Evolutionary conservation across 2,888 invertebrate genomes (phyloP).

Genomic region (Ennomos fuscantarius): DNA sequence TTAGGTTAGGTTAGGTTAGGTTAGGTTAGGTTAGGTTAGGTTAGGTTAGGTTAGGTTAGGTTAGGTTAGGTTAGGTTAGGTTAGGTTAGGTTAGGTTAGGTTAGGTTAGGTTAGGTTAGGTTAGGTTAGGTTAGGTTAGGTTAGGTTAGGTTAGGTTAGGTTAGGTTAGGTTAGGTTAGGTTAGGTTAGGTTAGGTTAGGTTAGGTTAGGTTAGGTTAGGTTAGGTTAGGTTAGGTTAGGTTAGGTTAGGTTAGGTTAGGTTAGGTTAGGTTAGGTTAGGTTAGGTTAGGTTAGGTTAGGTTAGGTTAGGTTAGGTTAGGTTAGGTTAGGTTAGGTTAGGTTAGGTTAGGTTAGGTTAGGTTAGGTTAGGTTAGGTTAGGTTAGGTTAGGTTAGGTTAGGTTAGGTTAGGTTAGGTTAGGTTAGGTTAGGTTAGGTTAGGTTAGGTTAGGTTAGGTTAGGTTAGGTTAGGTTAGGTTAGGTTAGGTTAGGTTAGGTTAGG

Average conservation of each 20-base stretch:
- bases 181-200: constrained; percentile 16
- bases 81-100: constrained; percentile 25
- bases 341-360: too few species aligned
- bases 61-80: constrained; percentile 25
- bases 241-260: constrained; percentile 16
- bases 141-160: constrained; percentile 17
- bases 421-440: constrained; percentile 26
- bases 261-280: too few species aligned
- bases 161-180: constrained; percentile 17
- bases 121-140: constrained; percentile 27
- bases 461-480: constrained; percentile 18
- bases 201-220: constrained; percentile 17
- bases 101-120: constrained; percentile 24
- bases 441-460: constrained; percentile 28
- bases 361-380: too few species aligned
- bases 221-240: constrained; percentile 17
- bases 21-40: constrained; percentile 25
- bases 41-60: constrained; percentile 27
- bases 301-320: too few species aligned
- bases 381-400: too few species aligned
- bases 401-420: too few species aligned
- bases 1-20: constrained; percentile 26
- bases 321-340: too few species aligned
- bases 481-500: constrained; percentile 22
- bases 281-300: too few species aligned